Base-by-base conservation (phyloP, 2,888 invertebrate genomes). In the Axea sp. region DNA sequence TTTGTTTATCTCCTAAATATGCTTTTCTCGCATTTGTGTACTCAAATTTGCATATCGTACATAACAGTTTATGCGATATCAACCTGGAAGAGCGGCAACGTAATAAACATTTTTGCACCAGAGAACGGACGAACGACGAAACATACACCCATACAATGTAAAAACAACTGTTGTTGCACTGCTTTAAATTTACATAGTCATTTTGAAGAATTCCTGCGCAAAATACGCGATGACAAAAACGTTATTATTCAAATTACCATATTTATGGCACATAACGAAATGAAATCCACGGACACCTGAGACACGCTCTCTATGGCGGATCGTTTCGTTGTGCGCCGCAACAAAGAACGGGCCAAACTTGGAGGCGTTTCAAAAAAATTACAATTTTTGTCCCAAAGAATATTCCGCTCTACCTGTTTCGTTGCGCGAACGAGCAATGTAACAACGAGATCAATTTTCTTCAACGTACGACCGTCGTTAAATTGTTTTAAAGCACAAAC, bases 61-160 rank as follows among this genome's bases (percentile, higher is more conserved):
- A 55, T 41, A 71, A 62, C 71, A 55, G 55, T 55, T 71, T 55
- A 62, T 31, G 39, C 62, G 55, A 71, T 62, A 62, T 71, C 71
- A 71, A 12, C 24, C 14, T 17, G 31, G 28, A 57, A 35, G 35
- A 19, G 43, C 59, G 14, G 31, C 26, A 45, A 69, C 53, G 28
- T 60, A 69, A 69, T 69, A 69, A 53, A 69, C 69, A 69, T 60
- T 69, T 69, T 60, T 69, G 69, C 53, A 33, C 24, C 31, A 8
- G 4, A 14, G 19, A 59, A 17, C 11, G 30, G 15, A 22, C 41
- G 19, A 26, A 17, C 22, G 26, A 9, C 24, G 3, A 35, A 26
- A 22, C 19, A 30, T 31, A 28, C 49, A 28, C 8, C 8, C 9
- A 12, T 6, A n/a, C 43, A 15, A 51, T 59, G 51, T 31, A 68